Evolutionary conservation across 1,140 invertebrate genomes (phyloP).

Genomic region (Drosophila neocordata): DNA sequence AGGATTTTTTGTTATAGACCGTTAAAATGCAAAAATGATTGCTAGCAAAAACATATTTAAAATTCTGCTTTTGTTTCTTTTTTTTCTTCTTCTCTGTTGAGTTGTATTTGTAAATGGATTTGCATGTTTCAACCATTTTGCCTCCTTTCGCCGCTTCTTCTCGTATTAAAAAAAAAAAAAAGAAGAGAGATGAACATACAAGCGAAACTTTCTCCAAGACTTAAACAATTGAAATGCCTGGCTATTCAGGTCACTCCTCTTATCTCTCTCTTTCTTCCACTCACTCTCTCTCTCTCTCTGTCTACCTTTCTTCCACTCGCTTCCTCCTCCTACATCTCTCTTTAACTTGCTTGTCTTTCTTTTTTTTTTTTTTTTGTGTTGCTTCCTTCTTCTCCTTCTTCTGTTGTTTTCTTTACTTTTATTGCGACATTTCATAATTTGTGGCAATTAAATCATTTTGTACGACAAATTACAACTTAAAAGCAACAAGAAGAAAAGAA

Average conservation of each 20-base stretch:
- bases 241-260: constrained; percentile 20
- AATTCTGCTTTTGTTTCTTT: too few relatives aligned
- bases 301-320: background rate
- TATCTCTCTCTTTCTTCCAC: constrained; percentile 3
- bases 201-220: constrained; percentile 25
- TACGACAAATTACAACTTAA: constrained; percentile 66
- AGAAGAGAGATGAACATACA: background rate
- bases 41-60: background rate
- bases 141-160: background rate
- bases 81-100: too few relatives aligned
- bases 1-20: too few relatives aligned
- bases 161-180: too few relatives aligned
- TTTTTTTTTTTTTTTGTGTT: constrained; percentile 12
- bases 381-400: constrained; percentile 10
- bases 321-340: too few relatives aligned
- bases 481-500: constrained; percentile 38
- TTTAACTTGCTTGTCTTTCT: background rate
- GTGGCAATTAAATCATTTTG: constrained; percentile 65
- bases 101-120: background rate
- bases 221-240: constrained; percentile 14
- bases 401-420: background rate
- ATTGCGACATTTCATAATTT: constrained; percentile 57
- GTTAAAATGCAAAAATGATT: background rate
- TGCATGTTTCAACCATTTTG: background rate
- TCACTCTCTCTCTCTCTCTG: background rate